phyloP scores from a whole-genome alignment of 2,113 vertebrate genomes.

The Rhipidura dahli region DNA sequence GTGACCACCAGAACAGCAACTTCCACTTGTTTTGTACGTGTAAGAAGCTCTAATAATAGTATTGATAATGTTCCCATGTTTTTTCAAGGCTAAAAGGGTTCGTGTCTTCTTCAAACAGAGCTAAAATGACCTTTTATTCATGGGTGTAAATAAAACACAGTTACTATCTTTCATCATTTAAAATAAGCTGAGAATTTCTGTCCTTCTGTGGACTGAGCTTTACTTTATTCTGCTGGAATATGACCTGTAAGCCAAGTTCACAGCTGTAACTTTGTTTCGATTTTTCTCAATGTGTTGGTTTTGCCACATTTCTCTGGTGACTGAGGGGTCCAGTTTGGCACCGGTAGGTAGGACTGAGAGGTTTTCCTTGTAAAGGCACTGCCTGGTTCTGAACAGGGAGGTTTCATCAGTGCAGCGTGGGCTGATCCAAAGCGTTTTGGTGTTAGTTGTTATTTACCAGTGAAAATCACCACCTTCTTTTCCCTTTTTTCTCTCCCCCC shows the following conservation, averaged over 20 bases:
- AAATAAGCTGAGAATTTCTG: neutral
- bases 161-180: neutral
- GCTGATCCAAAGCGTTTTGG: neutral
- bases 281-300: neutral
- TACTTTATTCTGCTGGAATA: neutral
- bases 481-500: neutral
- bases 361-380: neutral
- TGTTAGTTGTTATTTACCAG: conserved; percentile 87
- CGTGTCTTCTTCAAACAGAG: neutral
- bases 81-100: neutral
- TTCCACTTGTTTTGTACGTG: neutral
- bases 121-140: neutral
- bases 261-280: neutral
- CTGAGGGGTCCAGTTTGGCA: neutral
- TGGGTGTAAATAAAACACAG: neutral
- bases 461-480: conserved; percentile 83
- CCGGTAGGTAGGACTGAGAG: rapidly evolving
- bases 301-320: rapidly evolving
- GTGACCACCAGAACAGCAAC: neutral
- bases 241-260: neutral
- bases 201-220: neutral
- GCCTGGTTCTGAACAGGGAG: neutral
- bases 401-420: too few relatives aligned
- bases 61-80: neutral
- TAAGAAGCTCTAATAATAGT: neutral